Evolutionary conservation across 2,797 vertebrate species (phyloP).

Genomic region (Orientallactaga sibirica): DNA sequence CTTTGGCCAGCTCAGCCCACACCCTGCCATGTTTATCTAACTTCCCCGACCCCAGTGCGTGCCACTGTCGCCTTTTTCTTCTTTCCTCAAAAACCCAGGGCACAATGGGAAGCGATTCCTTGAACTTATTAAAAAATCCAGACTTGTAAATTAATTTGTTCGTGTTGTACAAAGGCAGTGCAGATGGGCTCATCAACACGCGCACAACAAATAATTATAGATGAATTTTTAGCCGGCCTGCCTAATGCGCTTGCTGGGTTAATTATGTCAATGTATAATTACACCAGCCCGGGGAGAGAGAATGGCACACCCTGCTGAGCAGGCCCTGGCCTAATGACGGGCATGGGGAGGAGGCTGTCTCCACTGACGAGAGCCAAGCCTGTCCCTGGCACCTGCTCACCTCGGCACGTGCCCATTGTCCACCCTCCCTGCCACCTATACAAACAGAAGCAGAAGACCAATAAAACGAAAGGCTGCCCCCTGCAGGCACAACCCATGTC

Average conservation of each 20-base stretch:
- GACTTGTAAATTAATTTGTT: conserved; percentile 99
- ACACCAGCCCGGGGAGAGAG: conserved; percentile 99
- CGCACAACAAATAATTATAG: conserved; percentile 99
- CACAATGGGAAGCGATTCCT: conserved; percentile 88
- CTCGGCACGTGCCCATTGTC: conserved; percentile 87
- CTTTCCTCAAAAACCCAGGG: conserved; percentile 74
- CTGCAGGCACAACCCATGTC: accelerated
- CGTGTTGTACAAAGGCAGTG: conserved; percentile 99
- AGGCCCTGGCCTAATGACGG: conserved; percentile 95
- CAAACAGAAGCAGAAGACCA: conserved; percentile 36
- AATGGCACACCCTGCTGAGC: conserved; percentile 96
- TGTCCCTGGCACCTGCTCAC: conserved; percentile 95
- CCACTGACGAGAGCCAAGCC: conserved; percentile 94
- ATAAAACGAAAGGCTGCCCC: accelerated
- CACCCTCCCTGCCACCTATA: conserved; percentile 70
- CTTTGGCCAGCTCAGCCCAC: accelerated
- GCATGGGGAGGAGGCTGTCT: conserved; percentile 94
- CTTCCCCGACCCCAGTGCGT: conserved; percentile 80
- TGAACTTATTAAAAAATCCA: conserved; percentile 93
- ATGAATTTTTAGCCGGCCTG: conserved; percentile 97
- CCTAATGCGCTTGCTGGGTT: conserved; percentile 99
- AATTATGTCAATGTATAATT: conserved; percentile 99
- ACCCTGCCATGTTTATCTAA: conserved; percentile 76
- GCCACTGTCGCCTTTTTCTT: conserved; percentile 48
- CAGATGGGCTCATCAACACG: conserved; percentile 99